Base-by-base conservation (phyloP, 2,797 vertebrate genomes). In the Siniperca scherzeri region DNA sequence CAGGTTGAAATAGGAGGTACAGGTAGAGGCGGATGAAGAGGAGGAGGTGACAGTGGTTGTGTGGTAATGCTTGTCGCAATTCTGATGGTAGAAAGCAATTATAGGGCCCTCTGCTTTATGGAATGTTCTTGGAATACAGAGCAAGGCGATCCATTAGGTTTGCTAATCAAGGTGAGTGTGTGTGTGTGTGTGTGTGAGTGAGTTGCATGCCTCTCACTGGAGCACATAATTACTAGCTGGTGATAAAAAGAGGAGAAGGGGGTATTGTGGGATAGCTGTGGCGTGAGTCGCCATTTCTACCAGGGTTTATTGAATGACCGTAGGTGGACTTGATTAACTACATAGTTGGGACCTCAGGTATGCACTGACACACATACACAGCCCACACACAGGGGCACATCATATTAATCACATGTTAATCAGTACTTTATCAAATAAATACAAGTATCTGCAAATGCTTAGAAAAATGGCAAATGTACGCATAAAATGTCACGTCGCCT, bases 91-190 rank as follows among this genome's bases (percentile, higher is more conserved):
- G 60, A 92, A 92, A 88, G 84, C 88, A 92, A 93, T 93, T 88
- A 87, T 87, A 93, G 90, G 89, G 84, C 71, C 81, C 78, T 85
- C 69, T 91, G 87, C 89, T 88, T 89, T 83, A 81, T 82, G 84
- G 87, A 92, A 93, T 94, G 89, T 93, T 91, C 85, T 74, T 89
- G 87, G 89, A 93, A 92, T 94, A 93, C 87, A 79, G 83, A 93
- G 86, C 88, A 87, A 89, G 77, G 82, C 16, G 71, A 92, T 90
- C 81, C 78, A 93, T 92, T 91, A 85, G 84, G 85, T 90, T 87
- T 92, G 83, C 84, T 92, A 93, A 94, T 94, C 87, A 93, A 84
- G 79, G 70, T 69, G 64, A 81, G 83, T 69, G 66, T 56, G 52
- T 59, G 33, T 79, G 46, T 69, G 36, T 70, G 81, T 66, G 42